These are phyloP conservation scores for Zootoca vivipara DNA, from an alignment of 2,113 vertebrate genomes.

Conservation along the genomic window DNA sequence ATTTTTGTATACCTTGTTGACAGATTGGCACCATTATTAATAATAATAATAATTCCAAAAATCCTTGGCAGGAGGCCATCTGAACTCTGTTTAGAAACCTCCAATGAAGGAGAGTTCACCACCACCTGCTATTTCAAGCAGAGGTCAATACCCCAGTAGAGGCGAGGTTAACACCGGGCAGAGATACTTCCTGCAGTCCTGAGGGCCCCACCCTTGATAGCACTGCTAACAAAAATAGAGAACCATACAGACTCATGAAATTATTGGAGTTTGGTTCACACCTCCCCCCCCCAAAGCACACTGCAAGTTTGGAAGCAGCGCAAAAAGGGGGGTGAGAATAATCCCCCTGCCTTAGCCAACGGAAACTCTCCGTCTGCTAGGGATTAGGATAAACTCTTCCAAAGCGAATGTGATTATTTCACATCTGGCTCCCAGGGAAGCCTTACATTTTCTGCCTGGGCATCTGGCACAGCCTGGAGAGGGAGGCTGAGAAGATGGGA, in stretches of 20 bases:
- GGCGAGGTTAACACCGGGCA: neutral
- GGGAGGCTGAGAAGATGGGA: too few species aligned
- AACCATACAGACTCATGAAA: neutral
- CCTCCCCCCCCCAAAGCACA: neutral
- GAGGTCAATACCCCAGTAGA: neutral
- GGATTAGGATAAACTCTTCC: neutral
- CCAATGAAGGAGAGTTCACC: too few species aligned
- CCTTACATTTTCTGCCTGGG: neutral
- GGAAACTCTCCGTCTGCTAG: neutral
- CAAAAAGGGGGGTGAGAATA: neutral
- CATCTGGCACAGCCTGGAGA: neutral
- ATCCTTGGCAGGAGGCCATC: too few species aligned
- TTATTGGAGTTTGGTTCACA: neutral
- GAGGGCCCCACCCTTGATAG: neutral
- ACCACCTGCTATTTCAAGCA: too few species aligned
- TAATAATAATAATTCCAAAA: too few species aligned
- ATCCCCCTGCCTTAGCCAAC: neutral
- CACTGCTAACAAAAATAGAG: neutral
- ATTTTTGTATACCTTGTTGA: too few species aligned
- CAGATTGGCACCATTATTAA: too few species aligned
- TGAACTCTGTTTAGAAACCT: too few species aligned
- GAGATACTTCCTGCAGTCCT: too few species aligned
- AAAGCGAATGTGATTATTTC: neutral
- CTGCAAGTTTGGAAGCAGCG: neutral
- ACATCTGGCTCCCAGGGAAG: neutral